Evolutionary conservation across 2,797 vertebrate species (phyloP), one percentile per base, ranked within the genome.

Genomic region (Enteromius mattozi): DNA sequence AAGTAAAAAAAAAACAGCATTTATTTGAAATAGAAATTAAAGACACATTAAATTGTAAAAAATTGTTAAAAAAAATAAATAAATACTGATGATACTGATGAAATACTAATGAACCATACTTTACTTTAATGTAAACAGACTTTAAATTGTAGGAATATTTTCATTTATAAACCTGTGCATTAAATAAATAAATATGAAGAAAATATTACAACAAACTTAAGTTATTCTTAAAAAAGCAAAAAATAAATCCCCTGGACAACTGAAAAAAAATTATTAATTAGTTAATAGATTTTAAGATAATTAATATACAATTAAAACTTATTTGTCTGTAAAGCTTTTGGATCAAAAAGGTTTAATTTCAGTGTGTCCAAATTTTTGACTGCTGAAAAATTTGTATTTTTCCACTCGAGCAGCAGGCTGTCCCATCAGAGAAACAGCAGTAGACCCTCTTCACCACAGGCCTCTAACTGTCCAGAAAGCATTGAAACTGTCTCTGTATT

Each of bases 401-500:
- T 82, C 56, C 27, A 65, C 35, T 10, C 47, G 70, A 82, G 21
- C 42, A 82, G 30, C 70, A 19, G 14, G 56, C 21, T 24, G 37
- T 79, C 27, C 78, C 78, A 80, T 68, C 33, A 21, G 75, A 81
- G 71, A 30, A 65, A 6, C 54, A 37, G 85, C 54, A 37, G 85
- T 78, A 54, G 71, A 42, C 42, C 82, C 76, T 85, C 61, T 42
- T 76, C 80, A 54, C 16, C 21, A 49, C 66, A 56, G 66, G 82
- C 80, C 84, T 72, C 76, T 82, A 86, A 54, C 66, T 47, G 47
- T 7, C 59, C 19, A 49, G 56, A 78, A 79, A 65, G 54, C 42
- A 82, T 56, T 86, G 49, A 69, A 69, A 80, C 42, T 2, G n/a
- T 78, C 45, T 61, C 63, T 78, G 37, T 86, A 71, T 79, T 82